phyloP scores from a whole-genome alignment of 2,113 vertebrate genomes.

The Malurus elegans region DNA sequence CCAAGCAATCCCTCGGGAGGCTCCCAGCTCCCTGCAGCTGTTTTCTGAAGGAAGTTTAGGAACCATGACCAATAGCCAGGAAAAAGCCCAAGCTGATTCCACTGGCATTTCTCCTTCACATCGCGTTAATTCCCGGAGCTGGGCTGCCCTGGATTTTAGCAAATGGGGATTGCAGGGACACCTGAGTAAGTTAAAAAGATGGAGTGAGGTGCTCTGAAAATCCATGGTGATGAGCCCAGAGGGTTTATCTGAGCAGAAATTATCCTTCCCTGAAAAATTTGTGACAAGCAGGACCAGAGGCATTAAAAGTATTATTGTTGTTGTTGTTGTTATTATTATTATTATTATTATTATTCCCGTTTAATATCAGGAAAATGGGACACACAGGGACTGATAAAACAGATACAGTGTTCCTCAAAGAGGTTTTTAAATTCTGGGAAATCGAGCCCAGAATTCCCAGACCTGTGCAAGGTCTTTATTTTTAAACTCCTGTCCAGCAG shows the following conservation, averaged over 20 bases:
- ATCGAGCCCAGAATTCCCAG: background rate
- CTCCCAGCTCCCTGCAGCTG: slow-evolving; percentile 20
- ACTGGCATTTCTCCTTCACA: background rate
- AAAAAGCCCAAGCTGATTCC: slow-evolving; percentile 19
- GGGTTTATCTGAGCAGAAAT: background rate
- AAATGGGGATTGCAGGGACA: background rate
- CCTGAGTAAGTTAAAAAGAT: background rate
- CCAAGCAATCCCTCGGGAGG: background rate
- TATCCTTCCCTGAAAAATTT: background rate
- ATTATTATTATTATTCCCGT: background rate
- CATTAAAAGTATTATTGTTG: background rate
- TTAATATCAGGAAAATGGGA: background rate
- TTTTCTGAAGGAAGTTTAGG: background rate
- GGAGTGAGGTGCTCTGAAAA: background rate
- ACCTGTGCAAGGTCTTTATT: background rate
- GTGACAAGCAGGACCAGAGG: background rate
- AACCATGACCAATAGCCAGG: background rate
- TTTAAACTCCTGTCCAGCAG: background rate
- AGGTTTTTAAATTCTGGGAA: background rate
- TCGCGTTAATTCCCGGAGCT: background rate
- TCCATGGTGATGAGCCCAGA: rapidly evolving
- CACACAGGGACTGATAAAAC: background rate
- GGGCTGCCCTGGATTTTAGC: background rate
- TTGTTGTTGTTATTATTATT: background rate
- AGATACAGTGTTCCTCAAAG: background rate